Percentiles rank a stretch among this genome's conserved stretches.
phyloP scores from a whole-genome alignment of 2,797 vertebrate species.

The Centropyge bicolor region DNA sequence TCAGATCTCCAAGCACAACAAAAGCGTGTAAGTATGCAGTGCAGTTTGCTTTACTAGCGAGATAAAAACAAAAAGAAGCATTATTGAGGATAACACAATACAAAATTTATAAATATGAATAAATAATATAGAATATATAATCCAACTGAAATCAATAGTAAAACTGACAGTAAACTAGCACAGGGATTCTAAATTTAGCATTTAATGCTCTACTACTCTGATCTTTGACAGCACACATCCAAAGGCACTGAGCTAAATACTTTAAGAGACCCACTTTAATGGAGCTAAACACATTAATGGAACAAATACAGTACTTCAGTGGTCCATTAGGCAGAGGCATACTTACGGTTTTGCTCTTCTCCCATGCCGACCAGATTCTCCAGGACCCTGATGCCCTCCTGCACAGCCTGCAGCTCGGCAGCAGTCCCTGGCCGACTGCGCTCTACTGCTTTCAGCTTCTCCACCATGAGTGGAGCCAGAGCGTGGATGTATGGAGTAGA shows the following conservation, averaged over 20 bases:
- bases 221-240: conserved; percentile 33
- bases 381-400: conserved; percentile 96
- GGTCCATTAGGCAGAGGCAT: conserved; percentile 39
- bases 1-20: not conserved
- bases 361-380: conserved; percentile 95
- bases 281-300: conserved; percentile 44
- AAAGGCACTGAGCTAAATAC: conserved; percentile 47
- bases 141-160: conserved; percentile 24
- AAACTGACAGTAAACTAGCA: conserved; percentile 34
- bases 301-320: conserved; percentile 36
- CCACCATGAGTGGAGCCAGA: conserved; percentile 94
- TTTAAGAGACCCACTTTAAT: conserved; percentile 46
- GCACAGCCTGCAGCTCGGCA: conserved; percentile 93
- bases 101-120: conserved; percentile 3
- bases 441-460: conserved; percentile 95
- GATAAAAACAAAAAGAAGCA: not conserved
- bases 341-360: conserved; percentile 97
- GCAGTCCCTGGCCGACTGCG: conserved; percentile 86
- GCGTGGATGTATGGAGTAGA: conserved; percentile 97
- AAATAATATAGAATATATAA: conserved; percentile 3
- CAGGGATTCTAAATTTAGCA: conserved; percentile 51
- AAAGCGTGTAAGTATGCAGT: not conserved
- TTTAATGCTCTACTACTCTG: conserved; percentile 29
- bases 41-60: not conserved
- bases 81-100: not conserved